Percentiles rank a stretch among this genome's conserved stretches.
Evolutionary conservation across 1,140 invertebrate species (phyloP).

Genomic region (Magallana angulata): DNA sequence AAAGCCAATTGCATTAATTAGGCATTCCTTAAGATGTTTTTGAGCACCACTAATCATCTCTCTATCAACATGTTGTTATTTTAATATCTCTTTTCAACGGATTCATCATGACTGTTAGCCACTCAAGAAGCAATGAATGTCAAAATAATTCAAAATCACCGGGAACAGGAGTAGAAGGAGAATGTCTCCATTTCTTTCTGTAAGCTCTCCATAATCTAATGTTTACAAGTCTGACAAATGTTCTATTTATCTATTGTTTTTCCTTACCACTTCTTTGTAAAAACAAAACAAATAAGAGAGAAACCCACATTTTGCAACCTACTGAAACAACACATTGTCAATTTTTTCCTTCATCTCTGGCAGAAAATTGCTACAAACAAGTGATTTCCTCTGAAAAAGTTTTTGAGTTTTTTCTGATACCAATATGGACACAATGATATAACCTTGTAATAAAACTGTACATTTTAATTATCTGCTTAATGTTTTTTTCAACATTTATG

Average conservation of each 20-base stretch:
- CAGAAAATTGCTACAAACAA: neutral
- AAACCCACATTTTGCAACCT: neutral
- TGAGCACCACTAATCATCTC: neutral
- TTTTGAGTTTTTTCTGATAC: neutral
- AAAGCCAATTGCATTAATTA: slow-evolving; percentile 11
- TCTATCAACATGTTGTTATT: slow-evolving; percentile 30
- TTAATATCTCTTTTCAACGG: neutral
- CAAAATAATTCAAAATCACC: slow-evolving; percentile 6
- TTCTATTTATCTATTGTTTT: neutral
- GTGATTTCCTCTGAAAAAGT: neutral
- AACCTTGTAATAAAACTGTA: slow-evolving; percentile 22
- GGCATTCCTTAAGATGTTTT: neutral
- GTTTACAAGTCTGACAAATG: slow-evolving; percentile 16
- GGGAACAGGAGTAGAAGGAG: neutral
- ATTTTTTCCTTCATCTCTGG: neutral
- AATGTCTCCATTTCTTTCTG: neutral
- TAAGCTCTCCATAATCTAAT: neutral
- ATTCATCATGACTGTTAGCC: neutral
- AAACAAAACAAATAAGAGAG: neutral
- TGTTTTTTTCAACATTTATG: neutral
- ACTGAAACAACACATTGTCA: neutral
- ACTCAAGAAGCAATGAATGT: slow-evolving; percentile 13
- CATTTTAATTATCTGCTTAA: neutral
- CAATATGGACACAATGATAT: neutral
- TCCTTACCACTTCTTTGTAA: neutral